Percentiles rank a stretch among this genome's conserved stretches.
These are phyloP conservation scores for Eristalinus sepulchralis DNA, from an alignment of 2,888 invertebrate species.

Conservation along the genomic window DNA sequence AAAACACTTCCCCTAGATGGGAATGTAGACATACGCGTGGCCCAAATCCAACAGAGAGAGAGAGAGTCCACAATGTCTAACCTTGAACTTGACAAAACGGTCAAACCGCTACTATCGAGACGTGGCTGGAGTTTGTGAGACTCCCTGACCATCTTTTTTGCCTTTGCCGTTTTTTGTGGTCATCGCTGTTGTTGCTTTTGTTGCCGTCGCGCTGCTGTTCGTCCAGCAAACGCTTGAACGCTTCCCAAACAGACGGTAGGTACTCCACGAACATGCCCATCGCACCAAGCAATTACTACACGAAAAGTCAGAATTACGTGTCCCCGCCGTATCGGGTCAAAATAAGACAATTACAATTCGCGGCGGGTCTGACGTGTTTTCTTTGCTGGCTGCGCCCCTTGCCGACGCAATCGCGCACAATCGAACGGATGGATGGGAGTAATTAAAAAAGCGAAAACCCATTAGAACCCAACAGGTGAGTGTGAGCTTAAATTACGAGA, in stretches of 20 bases:
- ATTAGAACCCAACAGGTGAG: constrained; percentile 3
- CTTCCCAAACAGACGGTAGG: not conserved
- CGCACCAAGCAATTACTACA: constrained; percentile 37
- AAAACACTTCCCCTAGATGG: not conserved
- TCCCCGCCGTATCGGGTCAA: constrained; percentile 32
- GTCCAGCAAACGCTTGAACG: not conserved
- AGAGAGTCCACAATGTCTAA: not conserved
- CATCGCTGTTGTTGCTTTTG: not conserved
- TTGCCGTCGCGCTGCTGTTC: not conserved
- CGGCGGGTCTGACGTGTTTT: constrained; percentile 33
- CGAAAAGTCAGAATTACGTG: constrained; percentile 27
- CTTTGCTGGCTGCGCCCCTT: not conserved
- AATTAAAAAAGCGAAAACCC: constrained; percentile 32
- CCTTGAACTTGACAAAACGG: constrained; percentile 56
- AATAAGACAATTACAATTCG: constrained; percentile 61
- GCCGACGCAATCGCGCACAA: constrained; percentile 19
- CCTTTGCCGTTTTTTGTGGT: too few relatives aligned
- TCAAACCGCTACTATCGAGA: constrained; percentile 26
- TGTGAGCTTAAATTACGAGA: constrained; percentile 48
- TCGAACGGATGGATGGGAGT: constrained; percentile 8
- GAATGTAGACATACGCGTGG: not conserved
- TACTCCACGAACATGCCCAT: not conserved
- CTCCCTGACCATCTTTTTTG: not conserved
- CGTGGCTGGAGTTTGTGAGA: constrained; percentile 17
- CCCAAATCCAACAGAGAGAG: not conserved